A percentile compares a stretch with the other conserved stretches of the same genome.
phyloP scores from a whole-genome alignment of 2,113 vertebrate genomes.

The Tauraco erythrolophus region DNA sequence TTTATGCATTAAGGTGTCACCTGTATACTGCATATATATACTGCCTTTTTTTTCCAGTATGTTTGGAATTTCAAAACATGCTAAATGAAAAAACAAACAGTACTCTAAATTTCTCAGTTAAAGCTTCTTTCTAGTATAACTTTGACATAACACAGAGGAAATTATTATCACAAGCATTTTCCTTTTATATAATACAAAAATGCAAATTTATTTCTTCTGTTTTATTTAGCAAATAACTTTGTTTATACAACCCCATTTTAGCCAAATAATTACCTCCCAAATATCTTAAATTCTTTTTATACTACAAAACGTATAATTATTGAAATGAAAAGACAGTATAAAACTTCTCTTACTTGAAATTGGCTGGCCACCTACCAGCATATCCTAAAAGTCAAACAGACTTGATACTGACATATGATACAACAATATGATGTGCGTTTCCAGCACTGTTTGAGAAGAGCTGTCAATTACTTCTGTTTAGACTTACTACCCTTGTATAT shows the following conservation, averaged over 20 bases:
- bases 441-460: not conserved
- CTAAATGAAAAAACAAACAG: not conserved
- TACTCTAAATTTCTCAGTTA: not conserved
- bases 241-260: not conserved
- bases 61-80: not conserved
- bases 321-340: not conserved
- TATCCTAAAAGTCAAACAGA: not conserved
- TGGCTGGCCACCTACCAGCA: not conserved
- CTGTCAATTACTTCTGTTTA: not conserved
- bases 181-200: not conserved
- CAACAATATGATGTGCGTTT: not conserved
- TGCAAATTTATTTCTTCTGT: not conserved
- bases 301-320: not conserved
- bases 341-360: not conserved
- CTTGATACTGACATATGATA: not conserved
- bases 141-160: not conserved
- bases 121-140: not conserved
- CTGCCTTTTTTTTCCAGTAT: not conserved
- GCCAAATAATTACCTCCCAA: not conserved
- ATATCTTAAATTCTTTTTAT: not conserved
- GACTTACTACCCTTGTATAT: not conserved
- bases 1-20: conserved; percentile 15
- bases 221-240: not conserved
- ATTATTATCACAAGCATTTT: not conserved
- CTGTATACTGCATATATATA: not conserved